phyloP scores from a whole-genome alignment of 2,797 vertebrate species.

The Platyrinchus mystaceus region DNA sequence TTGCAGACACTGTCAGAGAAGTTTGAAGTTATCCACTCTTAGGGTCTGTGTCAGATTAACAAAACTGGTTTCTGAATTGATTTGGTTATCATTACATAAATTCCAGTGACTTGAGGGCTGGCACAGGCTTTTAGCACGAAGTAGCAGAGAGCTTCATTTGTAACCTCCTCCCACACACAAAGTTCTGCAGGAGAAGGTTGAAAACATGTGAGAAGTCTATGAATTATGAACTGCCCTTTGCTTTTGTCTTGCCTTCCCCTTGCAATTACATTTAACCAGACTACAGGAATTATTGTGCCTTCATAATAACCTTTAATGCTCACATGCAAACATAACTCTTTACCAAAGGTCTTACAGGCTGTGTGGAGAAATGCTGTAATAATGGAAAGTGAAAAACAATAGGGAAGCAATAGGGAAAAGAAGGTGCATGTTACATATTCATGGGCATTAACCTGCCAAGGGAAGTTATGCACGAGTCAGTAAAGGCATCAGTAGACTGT shows the following conservation, averaged over 20 bases:
- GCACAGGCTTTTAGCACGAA: background rate
- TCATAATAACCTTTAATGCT: slow-evolving; percentile 20
- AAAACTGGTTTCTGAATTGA: slow-evolving; percentile 33
- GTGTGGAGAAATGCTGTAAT: background rate
- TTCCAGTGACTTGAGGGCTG: background rate
- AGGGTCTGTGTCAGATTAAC: slow-evolving; percentile 39
- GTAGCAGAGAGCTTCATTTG: slow-evolving; percentile 4
- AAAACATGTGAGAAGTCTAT: background rate
- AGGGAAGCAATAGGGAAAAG: background rate
- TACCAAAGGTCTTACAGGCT: background rate
- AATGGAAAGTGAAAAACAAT: background rate
- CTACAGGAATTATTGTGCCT: background rate
- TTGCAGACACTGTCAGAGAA: slow-evolving; percentile 19
- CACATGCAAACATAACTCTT: slow-evolving; percentile 2
- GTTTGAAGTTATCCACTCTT: slow-evolving; percentile 16
- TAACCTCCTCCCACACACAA: slow-evolving; percentile 17
- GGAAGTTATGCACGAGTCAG: background rate
- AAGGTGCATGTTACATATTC: background rate
- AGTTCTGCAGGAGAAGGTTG: slow-evolving; percentile 2
- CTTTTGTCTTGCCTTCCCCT: slow-evolving; percentile 12
- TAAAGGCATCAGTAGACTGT: background rate
- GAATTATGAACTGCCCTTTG: slow-evolving; percentile 36
- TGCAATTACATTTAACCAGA: slow-evolving; percentile 20
- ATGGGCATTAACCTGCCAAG: background rate
- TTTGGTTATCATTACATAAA: slow-evolving; percentile 51